Base-by-base conservation (phyloP, 2,888 invertebrate species). In the Chrysina gloriosa region DNA sequence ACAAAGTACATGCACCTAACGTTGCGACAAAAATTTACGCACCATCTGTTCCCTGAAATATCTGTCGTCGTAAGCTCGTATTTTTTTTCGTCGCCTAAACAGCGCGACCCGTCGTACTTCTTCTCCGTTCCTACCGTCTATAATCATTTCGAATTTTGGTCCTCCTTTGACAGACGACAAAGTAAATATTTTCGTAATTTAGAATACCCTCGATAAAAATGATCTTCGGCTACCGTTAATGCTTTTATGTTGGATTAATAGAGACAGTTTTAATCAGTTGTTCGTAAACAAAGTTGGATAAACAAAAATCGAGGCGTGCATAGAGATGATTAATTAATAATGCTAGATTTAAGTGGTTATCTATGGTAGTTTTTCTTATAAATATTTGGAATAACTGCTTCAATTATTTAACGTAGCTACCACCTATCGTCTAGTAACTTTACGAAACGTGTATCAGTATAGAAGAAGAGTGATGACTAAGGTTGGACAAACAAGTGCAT, bases 1-100 rank as follows among this genome's bases (percentile, higher is more conserved):
- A 64, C 64, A 64, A 64, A 64, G 36, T 64, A 50, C 39, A 64
- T 36, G 27, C 50, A 64, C 52, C 64, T 64, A 64, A 39, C 25
- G 64, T 52, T 52, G 36, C 64, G 52, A 52, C 50, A 50, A 64
- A 64, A 64, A 52, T 64, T 50, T 52, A 64, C 64, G 50, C 52
- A 52, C 64, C 64, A 64, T 50, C 36, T 64, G 64, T 64, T 64
- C 36, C 25, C 36, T 50, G 25, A 64, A 64, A 64, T 64, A 50
- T 64, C 64, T 36, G 34, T 64, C 64, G 58, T 42, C 39, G 58
- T 42, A 11, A 64, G 19, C 50, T 27, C 36, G 25, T 19, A 36
- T 25, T 45, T 52, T 61, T 61, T 64, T 34, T 16, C 11, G 11
- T 9, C 27, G 16, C 11, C 16, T 52, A 50, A 50, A 64, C n/a